Conservation (phyloP, 1,140 invertebrate genomes). For the Arctopsyche grandis region DNA sequence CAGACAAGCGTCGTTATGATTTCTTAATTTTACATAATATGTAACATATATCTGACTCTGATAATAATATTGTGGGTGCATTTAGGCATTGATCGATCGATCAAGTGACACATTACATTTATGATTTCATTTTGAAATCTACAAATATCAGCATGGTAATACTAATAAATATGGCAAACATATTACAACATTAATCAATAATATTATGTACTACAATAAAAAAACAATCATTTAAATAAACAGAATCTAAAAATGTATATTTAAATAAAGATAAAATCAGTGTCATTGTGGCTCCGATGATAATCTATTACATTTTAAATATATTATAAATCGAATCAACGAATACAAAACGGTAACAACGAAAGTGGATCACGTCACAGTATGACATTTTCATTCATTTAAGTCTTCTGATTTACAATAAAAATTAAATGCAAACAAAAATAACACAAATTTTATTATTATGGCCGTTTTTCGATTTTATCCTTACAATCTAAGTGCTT, state of each 20-base stretch:
- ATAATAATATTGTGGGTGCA: no score
- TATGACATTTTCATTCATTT: neutral
- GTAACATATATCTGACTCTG: no score
- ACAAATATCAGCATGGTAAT: neutral
- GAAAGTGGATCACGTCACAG: neutral
- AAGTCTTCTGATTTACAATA: neutral
- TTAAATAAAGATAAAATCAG: neutral
- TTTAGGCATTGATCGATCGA: neutral
- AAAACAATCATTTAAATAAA: neutral
- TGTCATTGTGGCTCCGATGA: conserved; percentile 3
- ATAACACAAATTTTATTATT: neutral
- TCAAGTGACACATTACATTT: neutral
- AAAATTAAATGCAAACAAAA: neutral
- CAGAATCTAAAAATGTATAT: neutral
- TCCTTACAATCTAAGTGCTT: neutral
- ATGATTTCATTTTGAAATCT: neutral
- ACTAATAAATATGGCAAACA: conserved; percentile 19
- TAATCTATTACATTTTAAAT: neutral
- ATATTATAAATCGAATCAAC: neutral
- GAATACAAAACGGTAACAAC: neutral
- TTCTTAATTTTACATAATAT: no score
- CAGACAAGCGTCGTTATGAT: no score
- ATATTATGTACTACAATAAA: neutral
- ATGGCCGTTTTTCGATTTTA: conserved; percentile 19
- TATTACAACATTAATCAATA: neutral